Evolutionary conservation across 1,140 invertebrate species (phyloP).

Genomic region (Tetramorium alpestre): DNA sequence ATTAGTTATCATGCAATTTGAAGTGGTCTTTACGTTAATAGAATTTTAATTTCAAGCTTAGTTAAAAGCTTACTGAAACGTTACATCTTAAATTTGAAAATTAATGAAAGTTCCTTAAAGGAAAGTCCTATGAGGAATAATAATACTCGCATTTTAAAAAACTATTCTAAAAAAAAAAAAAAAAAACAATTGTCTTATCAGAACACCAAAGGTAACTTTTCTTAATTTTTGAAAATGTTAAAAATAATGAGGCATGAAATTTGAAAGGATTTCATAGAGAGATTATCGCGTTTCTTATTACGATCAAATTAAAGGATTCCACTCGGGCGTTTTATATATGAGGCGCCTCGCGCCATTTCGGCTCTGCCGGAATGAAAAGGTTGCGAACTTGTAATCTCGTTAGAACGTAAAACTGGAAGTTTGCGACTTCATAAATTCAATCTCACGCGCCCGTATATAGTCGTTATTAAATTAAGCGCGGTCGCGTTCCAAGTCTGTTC

Average conservation of each 20-base stretch:
- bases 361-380: constrained; percentile 35
- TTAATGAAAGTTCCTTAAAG: neutral
- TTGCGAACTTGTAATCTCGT: constrained; percentile 52
- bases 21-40: constrained; percentile 38
- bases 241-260: neutral
- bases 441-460: constrained; percentile 50
- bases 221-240: neutral
- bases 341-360: neutral
- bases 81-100: neutral
- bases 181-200: neutral
- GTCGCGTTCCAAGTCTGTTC: constrained; percentile 44
- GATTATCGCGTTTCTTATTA: constrained; percentile 43
- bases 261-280: neutral
- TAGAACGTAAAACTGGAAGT: constrained; percentile 54
- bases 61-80: neutral
- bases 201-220: neutral
- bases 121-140: neutral
- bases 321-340: constrained; percentile 25
- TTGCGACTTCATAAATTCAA: constrained; percentile 62
- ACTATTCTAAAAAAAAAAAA: neutral
- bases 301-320: constrained; percentile 44
- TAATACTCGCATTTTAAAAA: neutral
- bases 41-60: constrained; percentile 40
- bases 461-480: constrained; percentile 57
- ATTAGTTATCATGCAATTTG: constrained; percentile 17